Percentiles rank a stretch among this genome's conserved stretches.
These are phyloP conservation scores for Platichthys stellatus DNA, from an alignment of 2,113 vertebrate species.

Conservation along the genomic window DNA sequence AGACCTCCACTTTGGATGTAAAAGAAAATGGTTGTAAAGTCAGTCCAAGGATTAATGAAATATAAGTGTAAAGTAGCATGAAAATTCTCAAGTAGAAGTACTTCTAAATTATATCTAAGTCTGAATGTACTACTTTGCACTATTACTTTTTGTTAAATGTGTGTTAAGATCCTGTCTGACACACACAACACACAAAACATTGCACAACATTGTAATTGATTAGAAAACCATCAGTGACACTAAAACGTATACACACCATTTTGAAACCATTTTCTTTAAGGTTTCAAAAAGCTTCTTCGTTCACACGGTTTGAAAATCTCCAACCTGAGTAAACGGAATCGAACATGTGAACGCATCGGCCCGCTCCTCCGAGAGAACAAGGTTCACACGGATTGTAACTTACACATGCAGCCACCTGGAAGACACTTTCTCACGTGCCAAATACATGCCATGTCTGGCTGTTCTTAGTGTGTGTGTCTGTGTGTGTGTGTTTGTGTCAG, in stretches of 20 bases:
- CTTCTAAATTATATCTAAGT: too few species aligned
- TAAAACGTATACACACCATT: background rate
- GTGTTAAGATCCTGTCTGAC: too few species aligned
- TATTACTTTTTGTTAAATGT: too few species aligned
- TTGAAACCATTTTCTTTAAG: background rate
- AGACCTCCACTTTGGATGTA: too few species aligned
- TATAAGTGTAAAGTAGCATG: too few species aligned
- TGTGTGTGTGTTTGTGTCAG: background rate
- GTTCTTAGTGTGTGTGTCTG: too few species aligned
- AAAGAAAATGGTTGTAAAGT: too few species aligned
- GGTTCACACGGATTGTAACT: conserved; percentile 58
- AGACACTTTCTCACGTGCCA: conserved; percentile 50
- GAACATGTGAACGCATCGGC: conserved; percentile 28
- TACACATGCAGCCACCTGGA: conserved; percentile 73
- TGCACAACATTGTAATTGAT: too few species aligned
- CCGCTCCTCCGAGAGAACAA: conserved; percentile 23
- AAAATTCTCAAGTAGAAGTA: too few species aligned
- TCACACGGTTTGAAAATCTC: background rate
- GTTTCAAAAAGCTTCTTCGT: background rate
- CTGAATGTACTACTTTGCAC: too few species aligned
- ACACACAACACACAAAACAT: background rate
- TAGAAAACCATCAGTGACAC: too few species aligned
- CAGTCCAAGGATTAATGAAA: too few species aligned
- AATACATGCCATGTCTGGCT: conserved; percentile 61
- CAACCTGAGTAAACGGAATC: background rate